These are phyloP conservation scores for Chaenocephalus aceratus DNA, from an alignment of 2,113 vertebrate genomes.

Conservation along the genomic window DNA sequence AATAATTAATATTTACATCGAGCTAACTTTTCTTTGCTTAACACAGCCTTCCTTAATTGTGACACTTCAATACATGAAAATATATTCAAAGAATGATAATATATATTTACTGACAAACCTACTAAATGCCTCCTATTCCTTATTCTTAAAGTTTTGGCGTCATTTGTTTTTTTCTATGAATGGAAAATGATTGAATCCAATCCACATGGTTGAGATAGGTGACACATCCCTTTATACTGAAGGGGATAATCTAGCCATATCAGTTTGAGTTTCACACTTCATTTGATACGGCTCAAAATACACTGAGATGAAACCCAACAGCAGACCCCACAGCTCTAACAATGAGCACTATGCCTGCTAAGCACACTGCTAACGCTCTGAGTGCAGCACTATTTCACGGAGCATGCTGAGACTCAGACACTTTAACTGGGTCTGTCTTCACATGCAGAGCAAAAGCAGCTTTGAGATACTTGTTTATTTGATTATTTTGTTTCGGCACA, in stretches of 20 bases:
- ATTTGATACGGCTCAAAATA: slow-evolving; percentile 44
- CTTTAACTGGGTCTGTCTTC: not conserved
- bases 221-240: slow-evolving; percentile 24
- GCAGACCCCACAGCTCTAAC: not conserved
- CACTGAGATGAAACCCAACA: slow-evolving; percentile 15
- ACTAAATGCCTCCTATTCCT: too few species aligned
- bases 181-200: not conserved
- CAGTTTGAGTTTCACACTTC: slow-evolving; percentile 4
- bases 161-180: not conserved
- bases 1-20: too few species aligned
- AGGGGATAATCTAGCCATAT: slow-evolving; percentile 19
- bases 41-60: too few species aligned
- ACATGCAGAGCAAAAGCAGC: not conserved
- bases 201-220: not conserved
- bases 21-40: too few species aligned
- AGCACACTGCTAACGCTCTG: not conserved
- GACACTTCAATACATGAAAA: too few species aligned
- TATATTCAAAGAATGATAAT: too few species aligned
- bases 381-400: not conserved
- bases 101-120: too few species aligned
- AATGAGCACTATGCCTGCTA: slow-evolving; percentile 5
- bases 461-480: not conserved
- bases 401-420: not conserved
- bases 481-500: too few species aligned
- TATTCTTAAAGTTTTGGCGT: not conserved